Conservation (phyloP, 2,888 invertebrate genomes). For the Bruchidius siliquastri region DNA sequence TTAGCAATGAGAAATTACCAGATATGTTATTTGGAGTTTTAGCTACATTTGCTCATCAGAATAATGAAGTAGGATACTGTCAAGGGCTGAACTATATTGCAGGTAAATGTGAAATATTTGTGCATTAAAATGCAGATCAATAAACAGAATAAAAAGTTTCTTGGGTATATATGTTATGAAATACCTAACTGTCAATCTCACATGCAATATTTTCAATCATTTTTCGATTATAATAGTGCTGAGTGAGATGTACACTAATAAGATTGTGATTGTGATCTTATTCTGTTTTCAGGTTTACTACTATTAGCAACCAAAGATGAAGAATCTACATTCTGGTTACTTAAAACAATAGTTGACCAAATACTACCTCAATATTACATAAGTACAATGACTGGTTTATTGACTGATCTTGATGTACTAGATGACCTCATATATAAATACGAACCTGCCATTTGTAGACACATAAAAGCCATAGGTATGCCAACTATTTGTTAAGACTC, state of each 20-base stretch:
- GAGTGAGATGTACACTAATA: constrained; percentile 2
- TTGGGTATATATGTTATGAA: no score
- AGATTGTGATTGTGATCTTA: not conserved
- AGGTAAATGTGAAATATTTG: constrained; percentile 31
- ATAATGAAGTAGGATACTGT: constrained; percentile 84
- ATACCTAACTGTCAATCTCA: no score
- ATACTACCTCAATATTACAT: constrained; percentile 86
- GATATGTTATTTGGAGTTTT: constrained; percentile 79
- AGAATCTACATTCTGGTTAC: constrained; percentile 88
- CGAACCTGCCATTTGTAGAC: constrained; percentile 75
- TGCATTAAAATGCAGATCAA: no score
- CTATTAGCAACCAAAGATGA: constrained; percentile 83
- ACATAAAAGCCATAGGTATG: constrained; percentile 74
- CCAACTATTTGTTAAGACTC: constrained; percentile 52
- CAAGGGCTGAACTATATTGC: constrained; percentile 94
- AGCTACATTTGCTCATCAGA: constrained; percentile 84
- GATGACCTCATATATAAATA: constrained; percentile 80
- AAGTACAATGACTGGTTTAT: constrained; percentile 81
- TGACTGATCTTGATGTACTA: constrained; percentile 85
- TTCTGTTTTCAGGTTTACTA: constrained; percentile 52
- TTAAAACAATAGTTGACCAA: constrained; percentile 82
- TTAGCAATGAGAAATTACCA: constrained; percentile 67
- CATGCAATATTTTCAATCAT: no score
- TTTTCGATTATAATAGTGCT: no score
- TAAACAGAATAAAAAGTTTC: no score